A percentile compares a stretch with the other conserved stretches of the same genome.
These are phyloP conservation scores for Ophion costatus DNA, from an alignment of 2,888 invertebrate species.

Conservation along the genomic window DNA sequence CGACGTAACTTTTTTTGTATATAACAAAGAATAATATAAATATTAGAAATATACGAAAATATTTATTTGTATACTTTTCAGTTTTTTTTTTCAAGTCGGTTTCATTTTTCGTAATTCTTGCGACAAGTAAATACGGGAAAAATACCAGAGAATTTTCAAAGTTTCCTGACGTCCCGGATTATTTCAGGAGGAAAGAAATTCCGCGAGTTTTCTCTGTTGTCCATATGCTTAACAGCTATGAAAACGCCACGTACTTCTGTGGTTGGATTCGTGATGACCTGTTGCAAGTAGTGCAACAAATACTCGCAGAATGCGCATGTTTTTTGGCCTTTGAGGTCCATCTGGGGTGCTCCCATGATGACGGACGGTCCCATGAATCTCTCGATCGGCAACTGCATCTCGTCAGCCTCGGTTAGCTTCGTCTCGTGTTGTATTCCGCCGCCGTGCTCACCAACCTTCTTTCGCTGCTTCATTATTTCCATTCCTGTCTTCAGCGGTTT, in stretches of 20 bases:
- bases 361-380: constrained; percentile 80
- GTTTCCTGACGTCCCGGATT: too few relatives aligned
- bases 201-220: too few relatives aligned
- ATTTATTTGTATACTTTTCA: too few relatives aligned
- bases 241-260: constrained; percentile 86
- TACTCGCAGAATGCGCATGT: constrained; percentile 93
- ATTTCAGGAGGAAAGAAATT: too few relatives aligned
- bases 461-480: constrained; percentile 69
- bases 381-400: constrained; percentile 84
- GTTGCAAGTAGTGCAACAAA: constrained; percentile 91
- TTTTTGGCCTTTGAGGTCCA: constrained; percentile 83
- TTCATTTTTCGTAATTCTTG: too few relatives aligned
- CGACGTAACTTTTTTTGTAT: too few relatives aligned
- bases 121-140: too few relatives aligned
- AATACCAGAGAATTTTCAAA: too few relatives aligned
- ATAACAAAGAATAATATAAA: too few relatives aligned
- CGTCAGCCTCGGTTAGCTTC: constrained; percentile 74
- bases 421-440: constrained; percentile 53
- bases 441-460: constrained; percentile 55
- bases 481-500: constrained; percentile 71
- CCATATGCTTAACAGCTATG: neutral
- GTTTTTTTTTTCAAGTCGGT: too few relatives aligned
- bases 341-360: constrained; percentile 69
- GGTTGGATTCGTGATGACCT: constrained; percentile 87
- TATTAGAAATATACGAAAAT: too few relatives aligned